Conservation (phyloP, 2,113 vertebrate species). For the Hippolais icterina region DNA sequence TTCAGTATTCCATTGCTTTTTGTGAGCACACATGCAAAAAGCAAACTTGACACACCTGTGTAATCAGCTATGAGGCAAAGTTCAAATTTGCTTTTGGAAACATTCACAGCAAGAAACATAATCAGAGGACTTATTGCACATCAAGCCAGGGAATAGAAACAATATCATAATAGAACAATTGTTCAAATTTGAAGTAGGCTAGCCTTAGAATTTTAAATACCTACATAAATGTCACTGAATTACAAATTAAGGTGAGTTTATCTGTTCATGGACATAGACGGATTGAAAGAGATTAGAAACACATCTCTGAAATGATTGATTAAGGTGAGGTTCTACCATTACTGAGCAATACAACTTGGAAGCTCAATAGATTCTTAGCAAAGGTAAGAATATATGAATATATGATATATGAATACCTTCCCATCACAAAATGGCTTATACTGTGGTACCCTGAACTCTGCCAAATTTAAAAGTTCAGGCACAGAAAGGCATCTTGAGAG, state of each 20-base stretch:
- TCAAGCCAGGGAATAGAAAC: constrained; percentile 20
- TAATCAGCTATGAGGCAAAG: constrained; percentile 40
- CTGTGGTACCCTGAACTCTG: background rate
- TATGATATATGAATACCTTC: background rate
- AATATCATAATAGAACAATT: background rate
- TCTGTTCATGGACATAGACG: background rate
- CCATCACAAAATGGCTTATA: constrained; percentile 6
- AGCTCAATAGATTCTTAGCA: background rate
- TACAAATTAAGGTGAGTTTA: background rate
- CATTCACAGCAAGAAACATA: constrained; percentile 1
- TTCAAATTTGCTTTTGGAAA: constrained; percentile 51
- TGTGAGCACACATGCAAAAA: background rate
- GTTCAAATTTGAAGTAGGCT: constrained; percentile 1
- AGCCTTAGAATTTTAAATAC: constrained; percentile 26
- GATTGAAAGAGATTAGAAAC: background rate
- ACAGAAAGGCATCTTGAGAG: background rate
- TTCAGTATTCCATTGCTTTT: background rate
- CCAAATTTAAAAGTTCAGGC: background rate
- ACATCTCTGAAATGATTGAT: background rate
- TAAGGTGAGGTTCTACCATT: background rate
- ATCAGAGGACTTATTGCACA: background rate
- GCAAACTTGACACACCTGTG: constrained; percentile 37
- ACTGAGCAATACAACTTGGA: background rate
- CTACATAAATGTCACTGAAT: constrained; percentile 40
- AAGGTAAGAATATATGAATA: background rate